Conservation (phyloP, 2,113 vertebrate genomes). For the Grammomys dolichurus region DNA sequence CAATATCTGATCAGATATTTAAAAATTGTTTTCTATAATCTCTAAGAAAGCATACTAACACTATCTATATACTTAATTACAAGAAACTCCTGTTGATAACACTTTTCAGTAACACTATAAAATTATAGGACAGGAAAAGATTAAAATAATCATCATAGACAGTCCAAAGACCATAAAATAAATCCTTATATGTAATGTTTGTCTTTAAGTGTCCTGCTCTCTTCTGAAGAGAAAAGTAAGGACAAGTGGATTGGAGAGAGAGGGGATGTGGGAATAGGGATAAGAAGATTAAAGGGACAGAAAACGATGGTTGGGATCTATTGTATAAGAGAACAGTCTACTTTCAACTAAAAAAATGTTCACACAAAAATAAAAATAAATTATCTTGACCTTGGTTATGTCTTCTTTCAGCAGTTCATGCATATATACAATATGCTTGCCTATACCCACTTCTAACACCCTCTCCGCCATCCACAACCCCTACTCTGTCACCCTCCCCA, state of each 20-base stretch:
- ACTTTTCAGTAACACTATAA: not conserved
- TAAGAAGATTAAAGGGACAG: not conserved
- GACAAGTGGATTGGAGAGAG: not conserved
- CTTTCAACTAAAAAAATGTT: not conserved
- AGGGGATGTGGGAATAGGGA: rapidly evolving
- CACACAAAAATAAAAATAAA: not conserved
- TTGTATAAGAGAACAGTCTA: not conserved
- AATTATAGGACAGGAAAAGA: not conserved
- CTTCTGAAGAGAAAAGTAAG: not conserved
- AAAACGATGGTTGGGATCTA: too few species aligned
- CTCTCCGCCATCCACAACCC: too few species aligned
- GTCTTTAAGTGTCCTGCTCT: not conserved
- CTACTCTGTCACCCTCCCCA: not conserved
- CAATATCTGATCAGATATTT: too few species aligned
- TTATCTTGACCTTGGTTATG: not conserved
- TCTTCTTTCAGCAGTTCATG: not conserved
- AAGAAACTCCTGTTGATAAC: not conserved
- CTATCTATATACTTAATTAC: slow-evolving; percentile 15
- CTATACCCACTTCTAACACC: not conserved
- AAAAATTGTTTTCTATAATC: not conserved
- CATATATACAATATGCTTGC: not conserved
- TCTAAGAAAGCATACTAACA: not conserved
- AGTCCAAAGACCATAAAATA: slow-evolving; percentile 23
- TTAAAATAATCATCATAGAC: not conserved
- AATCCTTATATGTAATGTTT: not conserved